A percentile compares a stretch with the other conserved stretches of the same genome.
Conservation (phyloP, 2,797 vertebrate genomes). For the Macropodus opercularis region DNA sequence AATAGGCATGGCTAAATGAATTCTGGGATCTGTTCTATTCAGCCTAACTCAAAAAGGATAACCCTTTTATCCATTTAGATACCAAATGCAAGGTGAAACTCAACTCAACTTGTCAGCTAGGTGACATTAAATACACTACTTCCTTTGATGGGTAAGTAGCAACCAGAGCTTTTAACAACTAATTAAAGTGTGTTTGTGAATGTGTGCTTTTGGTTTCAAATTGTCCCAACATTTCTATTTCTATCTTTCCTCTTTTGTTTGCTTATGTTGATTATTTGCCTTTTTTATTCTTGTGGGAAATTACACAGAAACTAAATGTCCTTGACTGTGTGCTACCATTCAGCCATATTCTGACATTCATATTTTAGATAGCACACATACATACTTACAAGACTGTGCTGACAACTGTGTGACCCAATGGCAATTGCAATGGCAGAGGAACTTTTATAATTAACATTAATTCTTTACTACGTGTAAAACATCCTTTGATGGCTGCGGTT, state of each 20-base stretch:
- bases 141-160: slow-evolving; percentile 51
- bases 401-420: slow-evolving; percentile 31
- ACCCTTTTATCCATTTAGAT: slow-evolving; percentile 63
- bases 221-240: slow-evolving; percentile 8
- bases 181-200: slow-evolving; percentile 34
- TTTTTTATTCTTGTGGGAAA: neutral
- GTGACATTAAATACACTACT: slow-evolving; percentile 57
- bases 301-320: slow-evolving; percentile 22
- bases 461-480: slow-evolving; percentile 35
- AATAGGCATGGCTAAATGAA: slow-evolving; percentile 73
- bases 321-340: slow-evolving; percentile 20
- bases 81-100: slow-evolving; percentile 67
- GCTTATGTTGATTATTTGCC: neutral
- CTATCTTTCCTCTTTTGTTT: neutral
- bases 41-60: slow-evolving; percentile 67
- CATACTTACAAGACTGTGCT: slow-evolving; percentile 14
- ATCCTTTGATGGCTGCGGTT: slow-evolving; percentile 28
- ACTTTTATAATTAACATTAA: slow-evolving; percentile 48
- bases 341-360: slow-evolving; percentile 3
- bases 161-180: slow-evolving; percentile 34
- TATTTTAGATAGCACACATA: neutral
- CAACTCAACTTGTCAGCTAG: slow-evolving; percentile 47
- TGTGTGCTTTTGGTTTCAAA: slow-evolving; percentile 4
- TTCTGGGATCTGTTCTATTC: slow-evolving; percentile 73
- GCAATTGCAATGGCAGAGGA: slow-evolving; percentile 17